These are phyloP conservation scores for Ophonus ardosiacus DNA, from an alignment of 2,888 invertebrate genomes.

Conservation along the genomic window DNA sequence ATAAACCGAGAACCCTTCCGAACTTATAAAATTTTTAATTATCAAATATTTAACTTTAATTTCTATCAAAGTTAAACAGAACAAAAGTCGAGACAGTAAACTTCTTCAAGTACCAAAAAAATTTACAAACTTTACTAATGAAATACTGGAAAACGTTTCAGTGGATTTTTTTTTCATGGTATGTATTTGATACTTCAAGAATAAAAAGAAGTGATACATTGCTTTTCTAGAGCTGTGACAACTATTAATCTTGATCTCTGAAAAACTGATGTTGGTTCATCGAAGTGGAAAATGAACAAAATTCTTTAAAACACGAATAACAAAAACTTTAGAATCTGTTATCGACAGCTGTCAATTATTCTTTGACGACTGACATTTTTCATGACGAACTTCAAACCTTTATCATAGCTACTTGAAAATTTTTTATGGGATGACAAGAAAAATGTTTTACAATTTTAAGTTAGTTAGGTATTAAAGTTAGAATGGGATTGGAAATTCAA, in stretches of 20 bases:
- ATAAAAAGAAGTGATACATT: background rate
- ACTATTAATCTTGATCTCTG: constrained; percentile 34
- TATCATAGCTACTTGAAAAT: constrained; percentile 22
- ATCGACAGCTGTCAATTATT: constrained; percentile 49
- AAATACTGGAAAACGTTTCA: no score
- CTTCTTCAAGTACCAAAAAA: background rate
- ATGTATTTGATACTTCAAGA: no score
- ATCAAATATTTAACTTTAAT: constrained; percentile 18
- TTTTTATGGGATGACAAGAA: background rate
- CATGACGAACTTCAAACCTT: constrained; percentile 42
- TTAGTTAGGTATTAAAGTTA: background rate
- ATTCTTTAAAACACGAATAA: constrained; percentile 45
- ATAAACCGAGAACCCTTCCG: background rate
- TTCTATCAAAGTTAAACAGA: constrained; percentile 1
- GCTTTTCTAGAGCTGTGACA: constrained; percentile 22
- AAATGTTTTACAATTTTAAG: background rate
- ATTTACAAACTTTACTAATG: no score
- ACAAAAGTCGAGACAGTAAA: background rate
- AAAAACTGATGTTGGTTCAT: constrained; percentile 21
- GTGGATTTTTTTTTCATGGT: no score
- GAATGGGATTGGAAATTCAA: background rate
- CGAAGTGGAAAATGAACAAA: constrained; percentile 37
- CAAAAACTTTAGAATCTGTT: constrained; percentile 40
- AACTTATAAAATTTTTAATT: constrained; percentile 4
- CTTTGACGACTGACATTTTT: constrained; percentile 36